Evolutionary conservation across 2,113 vertebrate genomes (phyloP).

Genomic region (Clarias gariepinus): DNA sequence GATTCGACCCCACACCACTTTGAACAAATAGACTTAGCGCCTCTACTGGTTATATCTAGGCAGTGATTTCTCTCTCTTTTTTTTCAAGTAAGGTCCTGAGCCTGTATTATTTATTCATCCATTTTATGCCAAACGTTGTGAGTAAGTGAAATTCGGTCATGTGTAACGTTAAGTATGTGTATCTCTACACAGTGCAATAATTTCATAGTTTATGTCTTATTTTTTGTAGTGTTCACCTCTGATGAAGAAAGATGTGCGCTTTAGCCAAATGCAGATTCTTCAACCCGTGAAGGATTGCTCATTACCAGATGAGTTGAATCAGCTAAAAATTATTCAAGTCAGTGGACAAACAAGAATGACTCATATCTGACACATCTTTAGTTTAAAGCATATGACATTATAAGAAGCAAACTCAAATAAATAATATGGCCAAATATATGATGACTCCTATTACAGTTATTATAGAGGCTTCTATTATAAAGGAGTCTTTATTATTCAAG

Average conservation of each 20-base stretch:
- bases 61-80: background rate
- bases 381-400: too few species aligned
- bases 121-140: background rate
- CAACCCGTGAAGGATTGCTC: background rate
- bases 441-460: background rate
- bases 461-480: too few species aligned
- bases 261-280: background rate
- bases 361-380: background rate
- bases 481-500: too few species aligned
- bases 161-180: background rate
- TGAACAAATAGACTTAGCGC: constrained; percentile 30
- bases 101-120: background rate
- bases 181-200: background rate
- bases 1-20: background rate
- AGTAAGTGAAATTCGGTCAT: background rate
- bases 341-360: background rate
- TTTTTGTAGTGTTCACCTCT: background rate
- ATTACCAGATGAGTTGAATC: background rate
- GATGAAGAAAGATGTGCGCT: too few species aligned
- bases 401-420: background rate
- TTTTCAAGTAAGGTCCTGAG: background rate
- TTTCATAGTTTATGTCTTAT: background rate
- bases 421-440: background rate
- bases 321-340: background rate
- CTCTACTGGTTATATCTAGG: constrained; percentile 1